These are phyloP conservation scores for Andricus grossulariae DNA, from an alignment of 1,140 invertebrate genomes.

Conservation along the genomic window DNA sequence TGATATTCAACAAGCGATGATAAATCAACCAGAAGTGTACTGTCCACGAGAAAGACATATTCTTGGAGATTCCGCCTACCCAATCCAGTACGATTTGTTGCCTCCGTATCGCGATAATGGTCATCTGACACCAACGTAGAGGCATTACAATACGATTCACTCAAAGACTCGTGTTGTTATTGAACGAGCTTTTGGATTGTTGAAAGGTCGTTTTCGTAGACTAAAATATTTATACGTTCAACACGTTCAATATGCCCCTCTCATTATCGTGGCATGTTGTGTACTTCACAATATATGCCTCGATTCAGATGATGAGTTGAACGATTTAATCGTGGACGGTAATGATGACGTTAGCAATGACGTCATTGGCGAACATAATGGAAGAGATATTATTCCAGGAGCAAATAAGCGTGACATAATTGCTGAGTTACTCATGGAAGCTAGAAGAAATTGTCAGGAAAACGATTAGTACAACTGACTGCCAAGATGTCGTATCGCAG, in stretches of 20 bases:
- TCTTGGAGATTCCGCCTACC: not conserved
- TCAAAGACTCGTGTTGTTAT: too few species aligned
- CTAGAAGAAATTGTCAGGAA: too few species aligned
- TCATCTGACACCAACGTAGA: conserved; percentile 40
- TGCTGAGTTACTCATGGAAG: too few species aligned
- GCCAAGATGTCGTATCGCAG: too few species aligned
- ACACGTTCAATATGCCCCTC: too few species aligned
- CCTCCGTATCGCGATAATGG: not conserved
- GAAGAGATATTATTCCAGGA: too few species aligned
- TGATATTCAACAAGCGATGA: not conserved
- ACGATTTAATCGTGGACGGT: not conserved
- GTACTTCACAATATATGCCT: conserved; percentile 67
- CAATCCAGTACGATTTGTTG: not conserved
- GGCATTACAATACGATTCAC: conserved; percentile 54
- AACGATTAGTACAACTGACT: too few species aligned
- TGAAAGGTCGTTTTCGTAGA: conserved; percentile 63
- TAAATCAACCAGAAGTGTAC: not conserved
- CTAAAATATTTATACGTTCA: conserved; percentile 53
- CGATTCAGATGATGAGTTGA: too few species aligned
- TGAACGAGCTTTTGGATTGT: conserved; percentile 60
- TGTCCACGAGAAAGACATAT: not conserved
- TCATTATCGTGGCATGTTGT: conserved; percentile 61
- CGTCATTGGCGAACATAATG: too few species aligned
- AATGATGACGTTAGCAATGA: not conserved
- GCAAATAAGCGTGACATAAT: too few species aligned